These are phyloP conservation scores for Andrena praecox DNA, from an alignment of 2,888 invertebrate species.

Conservation along the genomic window DNA sequence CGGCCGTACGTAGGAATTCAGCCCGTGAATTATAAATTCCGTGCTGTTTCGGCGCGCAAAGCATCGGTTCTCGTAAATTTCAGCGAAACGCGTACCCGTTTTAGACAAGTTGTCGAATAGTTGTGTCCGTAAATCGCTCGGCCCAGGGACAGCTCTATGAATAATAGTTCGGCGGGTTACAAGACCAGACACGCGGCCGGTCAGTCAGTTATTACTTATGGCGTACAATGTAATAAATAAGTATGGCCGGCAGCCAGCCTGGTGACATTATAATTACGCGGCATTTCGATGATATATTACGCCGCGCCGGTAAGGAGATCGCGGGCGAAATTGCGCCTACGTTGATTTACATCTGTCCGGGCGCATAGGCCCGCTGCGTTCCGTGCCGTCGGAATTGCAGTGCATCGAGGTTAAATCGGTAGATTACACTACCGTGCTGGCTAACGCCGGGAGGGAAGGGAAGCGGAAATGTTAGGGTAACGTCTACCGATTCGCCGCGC, in stretches of 20 bases:
- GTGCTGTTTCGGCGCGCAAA: not conserved
- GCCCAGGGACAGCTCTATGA: slow-evolving; percentile 31
- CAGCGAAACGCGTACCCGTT: slow-evolving; percentile 15
- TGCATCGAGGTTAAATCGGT: slow-evolving; percentile 43
- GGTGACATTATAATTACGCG: slow-evolving; percentile 55
- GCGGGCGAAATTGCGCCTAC: slow-evolving; percentile 28
- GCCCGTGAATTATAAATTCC: not conserved
- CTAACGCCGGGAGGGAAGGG: not conserved
- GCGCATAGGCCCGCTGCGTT: slow-evolving; percentile 6
- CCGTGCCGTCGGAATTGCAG: slow-evolving; percentile 32
- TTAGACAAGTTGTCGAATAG: slow-evolving; percentile 33
- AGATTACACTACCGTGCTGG: slow-evolving; percentile 24
- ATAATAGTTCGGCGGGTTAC: slow-evolving; percentile 25
- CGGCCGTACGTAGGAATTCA: not conserved
- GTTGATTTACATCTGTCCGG: slow-evolving; percentile 46
- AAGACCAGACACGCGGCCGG: slow-evolving; percentile 12
- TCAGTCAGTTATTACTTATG: slow-evolving; percentile 34
- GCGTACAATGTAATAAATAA: slow-evolving; percentile 42
- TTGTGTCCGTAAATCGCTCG: slow-evolving; percentile 35
- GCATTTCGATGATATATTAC: slow-evolving; percentile 33
- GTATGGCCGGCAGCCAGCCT: slow-evolving; percentile 7
- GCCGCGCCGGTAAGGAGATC: slow-evolving; percentile 10
- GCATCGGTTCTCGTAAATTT: slow-evolving; percentile 20
- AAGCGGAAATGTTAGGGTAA: not conserved
- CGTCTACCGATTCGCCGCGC: slow-evolving; percentile 4